phyloP scores from a whole-genome alignment of 64 coral and sea anemone species.

The Pachyseris speciosa region DNA sequence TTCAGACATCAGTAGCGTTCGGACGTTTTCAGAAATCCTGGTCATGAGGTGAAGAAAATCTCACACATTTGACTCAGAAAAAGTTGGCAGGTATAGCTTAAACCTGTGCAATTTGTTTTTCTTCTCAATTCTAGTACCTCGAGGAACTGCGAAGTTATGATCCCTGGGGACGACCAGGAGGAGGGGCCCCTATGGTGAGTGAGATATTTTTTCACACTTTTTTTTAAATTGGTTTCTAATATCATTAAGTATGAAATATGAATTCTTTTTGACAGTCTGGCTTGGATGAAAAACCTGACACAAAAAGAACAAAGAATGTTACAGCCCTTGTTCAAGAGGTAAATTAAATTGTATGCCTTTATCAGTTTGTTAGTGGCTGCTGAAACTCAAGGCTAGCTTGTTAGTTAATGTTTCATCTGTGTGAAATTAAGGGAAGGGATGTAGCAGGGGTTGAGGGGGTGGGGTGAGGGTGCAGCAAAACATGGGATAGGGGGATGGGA shows the following conservation, averaged over 20 bases:
- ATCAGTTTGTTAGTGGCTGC: neutral
- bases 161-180: conserved; percentile 51
- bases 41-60: too few relatives aligned
- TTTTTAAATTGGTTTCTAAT: neutral
- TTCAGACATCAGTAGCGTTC: too few relatives aligned
- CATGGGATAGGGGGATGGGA: too few relatives aligned
- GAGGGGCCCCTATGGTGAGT: conserved; percentile 51
- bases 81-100: too few relatives aligned
- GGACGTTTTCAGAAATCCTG: too few relatives aligned
- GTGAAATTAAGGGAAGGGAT: too few relatives aligned
- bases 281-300: conserved; percentile 20
- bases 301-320: conserved; percentile 59
- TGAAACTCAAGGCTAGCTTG: neutral
- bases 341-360: neutral
- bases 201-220: neutral
- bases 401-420: neutral
- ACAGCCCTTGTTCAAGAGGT: conserved; percentile 56
- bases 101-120: neutral
- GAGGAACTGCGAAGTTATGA: conserved; percentile 9
- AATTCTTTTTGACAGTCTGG: neutral
- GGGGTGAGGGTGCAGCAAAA: too few relatives aligned
- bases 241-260: neutral
- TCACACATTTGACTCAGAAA: too few relatives aligned
- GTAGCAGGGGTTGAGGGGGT: too few relatives aligned
- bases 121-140: conserved; percentile 30